Conservation (phyloP, 2,797 vertebrate species). For the Anguilla marmorata region DNA sequence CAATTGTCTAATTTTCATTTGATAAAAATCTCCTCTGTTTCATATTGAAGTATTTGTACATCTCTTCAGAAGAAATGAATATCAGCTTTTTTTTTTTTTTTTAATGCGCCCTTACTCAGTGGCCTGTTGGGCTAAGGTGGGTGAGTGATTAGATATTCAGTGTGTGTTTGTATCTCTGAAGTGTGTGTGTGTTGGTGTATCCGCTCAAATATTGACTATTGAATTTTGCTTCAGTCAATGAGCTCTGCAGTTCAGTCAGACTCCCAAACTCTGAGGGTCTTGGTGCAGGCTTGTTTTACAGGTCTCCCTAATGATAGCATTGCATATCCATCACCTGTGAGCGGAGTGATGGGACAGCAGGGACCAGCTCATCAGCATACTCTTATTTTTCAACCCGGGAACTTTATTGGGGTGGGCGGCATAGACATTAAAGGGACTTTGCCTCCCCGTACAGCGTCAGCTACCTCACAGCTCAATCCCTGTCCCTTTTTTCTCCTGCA, state of each 20-base stretch:
- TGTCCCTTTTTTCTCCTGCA: slow-evolving; percentile 48
- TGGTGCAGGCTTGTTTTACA: slow-evolving; percentile 43
- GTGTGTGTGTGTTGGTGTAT: background rate
- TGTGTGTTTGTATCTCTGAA: background rate
- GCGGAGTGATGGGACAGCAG: slow-evolving; percentile 28
- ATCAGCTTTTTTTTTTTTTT: background rate
- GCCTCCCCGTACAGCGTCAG: background rate
- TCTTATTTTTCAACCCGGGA: slow-evolving; percentile 45
- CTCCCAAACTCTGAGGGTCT: slow-evolving; percentile 37
- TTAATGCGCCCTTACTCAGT: background rate
- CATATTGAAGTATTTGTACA: slow-evolving; percentile 20
- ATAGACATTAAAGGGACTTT: slow-evolving; percentile 23
- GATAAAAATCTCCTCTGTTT: slow-evolving; percentile 21
- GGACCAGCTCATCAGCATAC: slow-evolving; percentile 49
- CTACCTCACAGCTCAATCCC: slow-evolving; percentile 11
- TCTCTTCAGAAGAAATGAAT: slow-evolving; percentile 21
- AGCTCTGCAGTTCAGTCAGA: slow-evolving; percentile 28
- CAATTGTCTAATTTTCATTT: slow-evolving; percentile 31
- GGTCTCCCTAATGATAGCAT: slow-evolving; percentile 42
- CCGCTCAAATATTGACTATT: background rate
- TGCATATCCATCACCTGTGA: slow-evolving; percentile 47
- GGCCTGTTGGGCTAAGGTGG: background rate
- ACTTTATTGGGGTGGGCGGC: slow-evolving; percentile 47
- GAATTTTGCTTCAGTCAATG: slow-evolving; percentile 11
- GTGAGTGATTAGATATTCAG: background rate